Evolutionary conservation across 2,113 vertebrate genomes (phyloP).

Genomic region (Catharus fuscescens): DNA sequence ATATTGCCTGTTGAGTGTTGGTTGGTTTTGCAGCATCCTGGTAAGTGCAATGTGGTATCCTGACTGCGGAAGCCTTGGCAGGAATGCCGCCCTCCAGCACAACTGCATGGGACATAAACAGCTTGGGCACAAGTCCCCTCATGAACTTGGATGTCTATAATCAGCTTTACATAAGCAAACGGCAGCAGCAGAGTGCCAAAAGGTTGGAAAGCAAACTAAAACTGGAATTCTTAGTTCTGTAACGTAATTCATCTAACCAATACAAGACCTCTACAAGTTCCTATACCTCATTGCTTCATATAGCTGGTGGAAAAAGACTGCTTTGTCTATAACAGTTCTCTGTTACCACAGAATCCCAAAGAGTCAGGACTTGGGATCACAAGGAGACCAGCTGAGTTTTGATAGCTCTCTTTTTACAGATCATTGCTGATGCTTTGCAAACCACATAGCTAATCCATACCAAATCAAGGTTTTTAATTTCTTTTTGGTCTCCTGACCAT

Average conservation of each 20-base stretch:
- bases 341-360: background rate
- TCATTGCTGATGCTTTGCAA: background rate
- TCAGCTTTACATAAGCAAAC: background rate
- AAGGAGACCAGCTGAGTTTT: background rate
- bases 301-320: background rate
- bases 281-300: accelerated
- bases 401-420: background rate
- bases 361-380: background rate
- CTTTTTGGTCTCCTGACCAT: background rate
- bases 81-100: background rate
- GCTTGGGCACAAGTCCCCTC: background rate
- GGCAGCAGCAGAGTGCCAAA: background rate
- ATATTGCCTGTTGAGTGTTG: background rate
- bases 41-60: background rate
- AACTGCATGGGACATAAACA: background rate
- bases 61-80: background rate
- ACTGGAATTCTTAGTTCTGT: background rate
- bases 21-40: background rate
- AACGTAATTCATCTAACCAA: background rate
- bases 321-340: background rate
- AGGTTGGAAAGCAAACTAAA: background rate
- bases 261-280: background rate
- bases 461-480: background rate
- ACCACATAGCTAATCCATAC: background rate
- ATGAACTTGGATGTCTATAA: background rate